Base-by-base conservation (phyloP, 2,113 vertebrate species). In the Melanotaenia duboulayi region DNA sequence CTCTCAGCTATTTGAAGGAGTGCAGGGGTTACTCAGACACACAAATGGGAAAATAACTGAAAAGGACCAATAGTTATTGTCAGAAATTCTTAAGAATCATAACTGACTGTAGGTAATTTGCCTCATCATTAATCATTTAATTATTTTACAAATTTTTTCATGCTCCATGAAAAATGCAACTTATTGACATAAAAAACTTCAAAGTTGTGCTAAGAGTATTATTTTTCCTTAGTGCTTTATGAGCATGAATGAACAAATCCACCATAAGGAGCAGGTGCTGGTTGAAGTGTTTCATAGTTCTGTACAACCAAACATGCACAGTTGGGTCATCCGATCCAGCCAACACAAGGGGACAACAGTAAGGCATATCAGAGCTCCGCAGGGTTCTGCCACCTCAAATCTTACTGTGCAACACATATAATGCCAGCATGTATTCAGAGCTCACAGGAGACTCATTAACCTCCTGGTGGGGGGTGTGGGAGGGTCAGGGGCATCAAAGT, bases 401-500 rank as follows among this genome's bases (percentile, higher is more conserved):
- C 69, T 46, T 40, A 68, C 62, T 66, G 32, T 20, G 68, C 65
- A 35, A 46, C 48, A 67, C 46, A 65, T 73, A 82, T 46, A 48
- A 19, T 23, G 68, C 72, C 70, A 76, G 74, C 75, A 70, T 84
- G 61, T 77, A 83, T 80, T 58, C 78, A 85, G 82, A 91, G 85
- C 76, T 77, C 84, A 87, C 80, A 86, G 74, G 65, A 74, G 87
- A 56, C 90, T 92, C 89, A 93, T 92, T 93, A 92, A 91, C 91
- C 86, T 85, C 90, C 80, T 60, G 69, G 83, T n/a, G 71, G 85
- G 73, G 76, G 80, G 73, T 51, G 56, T 35, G 54, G 83, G 89
- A 79, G 90, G 86, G 67, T 78, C 68, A 62, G 84, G 86, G 87
- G 87, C 87, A 93, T 94, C 92, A 94, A 94, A 93, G 92, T 91